phyloP scores from a whole-genome alignment of 2,888 invertebrate genomes.

The Agrotis puta region DNA sequence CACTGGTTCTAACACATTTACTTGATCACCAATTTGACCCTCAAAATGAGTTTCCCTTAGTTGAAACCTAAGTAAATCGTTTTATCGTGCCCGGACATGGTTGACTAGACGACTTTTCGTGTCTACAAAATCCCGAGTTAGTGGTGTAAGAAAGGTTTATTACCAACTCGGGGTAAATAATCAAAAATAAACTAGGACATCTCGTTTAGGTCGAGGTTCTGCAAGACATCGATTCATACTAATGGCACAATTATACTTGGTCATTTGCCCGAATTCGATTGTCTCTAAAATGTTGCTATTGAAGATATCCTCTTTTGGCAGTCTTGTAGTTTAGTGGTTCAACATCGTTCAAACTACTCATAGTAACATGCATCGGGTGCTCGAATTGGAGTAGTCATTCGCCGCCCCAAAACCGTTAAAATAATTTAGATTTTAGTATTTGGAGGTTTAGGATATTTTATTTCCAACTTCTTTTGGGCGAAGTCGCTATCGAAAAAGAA shows the following conservation, averaged over 20 bases:
- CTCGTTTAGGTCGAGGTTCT: not conserved
- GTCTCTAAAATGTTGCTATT: too few relatives aligned
- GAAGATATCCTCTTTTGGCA: too few relatives aligned
- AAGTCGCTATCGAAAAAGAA: not conserved
- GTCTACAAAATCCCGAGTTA: constrained; percentile 29
- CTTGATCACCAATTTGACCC: constrained; percentile 61
- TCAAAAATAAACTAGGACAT: not conserved
- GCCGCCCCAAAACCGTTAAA: too few relatives aligned
- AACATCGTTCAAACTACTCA: too few relatives aligned
- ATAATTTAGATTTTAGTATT: too few relatives aligned
- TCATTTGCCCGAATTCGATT: too few relatives aligned
- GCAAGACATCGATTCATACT: too few relatives aligned
- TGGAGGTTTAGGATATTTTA: not conserved
- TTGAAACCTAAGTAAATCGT: constrained; percentile 52
- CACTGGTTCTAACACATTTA: constrained; percentile 51
- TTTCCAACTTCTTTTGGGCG: too few relatives aligned
- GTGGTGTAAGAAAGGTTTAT: constrained; percentile 9
- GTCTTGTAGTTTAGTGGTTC: too few relatives aligned
- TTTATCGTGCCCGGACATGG: constrained; percentile 49
- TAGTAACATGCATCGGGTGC: too few relatives aligned
- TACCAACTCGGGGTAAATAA: not conserved
- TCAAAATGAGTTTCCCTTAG: constrained; percentile 52
- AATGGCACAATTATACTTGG: not conserved
- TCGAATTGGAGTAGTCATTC: too few relatives aligned
- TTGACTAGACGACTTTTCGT: constrained; percentile 19